Percentiles rank a stretch among this genome's conserved stretches.
phyloP scores from a whole-genome alignment of 1,140 invertebrate genomes.

The Phymastichus coffea region DNA sequence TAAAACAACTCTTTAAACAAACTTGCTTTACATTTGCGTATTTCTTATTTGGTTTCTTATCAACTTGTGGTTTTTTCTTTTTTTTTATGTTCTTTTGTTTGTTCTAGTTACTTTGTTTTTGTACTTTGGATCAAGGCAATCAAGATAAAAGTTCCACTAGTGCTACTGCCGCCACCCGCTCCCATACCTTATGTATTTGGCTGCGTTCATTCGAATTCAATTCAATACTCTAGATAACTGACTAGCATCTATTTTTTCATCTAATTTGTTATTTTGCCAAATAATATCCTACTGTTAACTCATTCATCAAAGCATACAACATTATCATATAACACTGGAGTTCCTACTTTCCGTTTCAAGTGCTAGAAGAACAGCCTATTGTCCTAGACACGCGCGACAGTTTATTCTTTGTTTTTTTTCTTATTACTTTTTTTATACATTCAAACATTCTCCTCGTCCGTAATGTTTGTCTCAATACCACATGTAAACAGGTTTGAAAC shows the following conservation, averaged over 20 bases:
- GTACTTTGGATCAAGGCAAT: constrained; percentile 9
- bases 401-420: constrained; percentile 1
- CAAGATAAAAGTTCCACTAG: constrained; percentile 21
- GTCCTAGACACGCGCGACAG: constrained; percentile 14
- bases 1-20: constrained; percentile 43
- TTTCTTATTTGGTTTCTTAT: constrained; percentile 6
- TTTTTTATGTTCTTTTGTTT: constrained; percentile 1
- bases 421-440: too few species aligned
- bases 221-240: not conserved
- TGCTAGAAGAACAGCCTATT: constrained; percentile 62
- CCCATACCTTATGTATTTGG: constrained; percentile 31
- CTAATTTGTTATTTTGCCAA: too few species aligned
- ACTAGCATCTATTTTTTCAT: too few species aligned
- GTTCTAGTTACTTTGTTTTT: not conserved
- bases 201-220: constrained; percentile 20
- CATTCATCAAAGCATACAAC: constrained; percentile 1
- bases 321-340: constrained; percentile 50
- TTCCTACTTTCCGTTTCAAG: constrained; percentile 60
- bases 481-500: not conserved
- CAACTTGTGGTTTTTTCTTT: not conserved
- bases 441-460: not conserved
- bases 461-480: not conserved
- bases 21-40: too few species aligned
- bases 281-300: constrained; percentile 16
- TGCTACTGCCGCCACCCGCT: constrained; percentile 20